Evolutionary conservation across 2,888 invertebrate genomes (phyloP).

Genomic region (Pegoplata infirma): DNA sequence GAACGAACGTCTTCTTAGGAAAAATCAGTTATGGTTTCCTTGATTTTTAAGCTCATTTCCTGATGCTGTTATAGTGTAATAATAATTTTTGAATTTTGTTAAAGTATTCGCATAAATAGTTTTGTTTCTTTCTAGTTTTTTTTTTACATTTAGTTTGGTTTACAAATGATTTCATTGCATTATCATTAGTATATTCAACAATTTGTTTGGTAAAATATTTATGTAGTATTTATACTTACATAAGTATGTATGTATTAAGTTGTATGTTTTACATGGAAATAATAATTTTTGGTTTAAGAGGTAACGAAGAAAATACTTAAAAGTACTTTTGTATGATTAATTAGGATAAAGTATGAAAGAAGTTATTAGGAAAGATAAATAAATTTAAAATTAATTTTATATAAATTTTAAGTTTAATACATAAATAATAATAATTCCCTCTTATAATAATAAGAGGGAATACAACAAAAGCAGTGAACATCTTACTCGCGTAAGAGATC

Average conservation of each 20-base stretch:
- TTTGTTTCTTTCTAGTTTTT: slow-evolving; percentile 17
- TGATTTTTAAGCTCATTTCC: slow-evolving; percentile 46
- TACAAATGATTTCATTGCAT: slow-evolving; percentile 53
- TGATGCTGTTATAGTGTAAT: slow-evolving; percentile 52
- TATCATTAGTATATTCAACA: slow-evolving; percentile 42
- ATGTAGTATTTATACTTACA: no score
- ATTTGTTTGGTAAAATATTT: slow-evolving; percentile 37
- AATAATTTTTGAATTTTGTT: slow-evolving; percentile 45
- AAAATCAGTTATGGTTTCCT: slow-evolving; percentile 55
- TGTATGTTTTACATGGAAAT: background rate
- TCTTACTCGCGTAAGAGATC: no score
- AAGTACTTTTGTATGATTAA: background rate
- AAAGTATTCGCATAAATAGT: slow-evolving; percentile 13
- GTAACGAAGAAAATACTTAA: background rate
- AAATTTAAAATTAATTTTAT: background rate
- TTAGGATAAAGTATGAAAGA: background rate
- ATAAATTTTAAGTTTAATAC: no score
- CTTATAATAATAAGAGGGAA: no score
- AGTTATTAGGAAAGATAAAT: background rate
- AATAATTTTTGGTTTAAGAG: background rate
- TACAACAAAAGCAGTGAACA: no score
- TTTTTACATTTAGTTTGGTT: slow-evolving; percentile 32
- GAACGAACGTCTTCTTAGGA: slow-evolving; percentile 42
- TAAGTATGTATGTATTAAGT: background rate
- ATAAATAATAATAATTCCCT: no score